Evolutionary conservation across 2,888 invertebrate genomes (phyloP).

Genomic region (Lochmaea capreae): DNA sequence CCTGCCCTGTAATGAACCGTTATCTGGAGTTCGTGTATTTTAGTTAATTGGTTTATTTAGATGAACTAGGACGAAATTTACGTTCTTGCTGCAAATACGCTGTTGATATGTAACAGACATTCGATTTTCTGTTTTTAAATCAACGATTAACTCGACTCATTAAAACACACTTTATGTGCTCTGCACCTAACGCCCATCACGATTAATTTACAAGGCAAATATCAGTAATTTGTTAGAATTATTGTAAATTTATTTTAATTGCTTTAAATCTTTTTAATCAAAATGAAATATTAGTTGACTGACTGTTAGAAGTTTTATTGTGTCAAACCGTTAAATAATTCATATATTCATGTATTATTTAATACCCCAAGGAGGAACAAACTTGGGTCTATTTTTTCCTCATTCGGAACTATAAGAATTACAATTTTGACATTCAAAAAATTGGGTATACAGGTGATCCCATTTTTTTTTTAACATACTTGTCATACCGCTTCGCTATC

Average conservation of each 20-base stretch:
- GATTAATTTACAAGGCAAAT: not conserved
- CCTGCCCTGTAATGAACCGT: not conserved
- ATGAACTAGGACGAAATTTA: constrained; percentile 3
- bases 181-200: not conserved
- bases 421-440: no score
- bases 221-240: not conserved
- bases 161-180: not conserved
- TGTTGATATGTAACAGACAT: not conserved
- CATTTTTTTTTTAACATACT: no score
- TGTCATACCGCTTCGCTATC: no score
- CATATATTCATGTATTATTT: not conserved
- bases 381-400: no score
- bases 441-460: no score
- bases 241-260: not conserved
- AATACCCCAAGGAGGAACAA: not conserved
- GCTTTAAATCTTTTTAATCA: not conserved
- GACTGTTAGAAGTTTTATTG: not conserved
- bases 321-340: not conserved
- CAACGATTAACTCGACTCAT: not conserved
- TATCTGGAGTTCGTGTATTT: constrained; percentile 6
- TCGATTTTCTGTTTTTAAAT: not conserved
- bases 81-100: not conserved
- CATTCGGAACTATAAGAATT: no score
- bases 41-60: constrained; percentile 3
- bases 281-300: no score